Base-by-base conservation (phyloP, 2,797 vertebrate genomes). In the Lepus townsendii region DNA sequence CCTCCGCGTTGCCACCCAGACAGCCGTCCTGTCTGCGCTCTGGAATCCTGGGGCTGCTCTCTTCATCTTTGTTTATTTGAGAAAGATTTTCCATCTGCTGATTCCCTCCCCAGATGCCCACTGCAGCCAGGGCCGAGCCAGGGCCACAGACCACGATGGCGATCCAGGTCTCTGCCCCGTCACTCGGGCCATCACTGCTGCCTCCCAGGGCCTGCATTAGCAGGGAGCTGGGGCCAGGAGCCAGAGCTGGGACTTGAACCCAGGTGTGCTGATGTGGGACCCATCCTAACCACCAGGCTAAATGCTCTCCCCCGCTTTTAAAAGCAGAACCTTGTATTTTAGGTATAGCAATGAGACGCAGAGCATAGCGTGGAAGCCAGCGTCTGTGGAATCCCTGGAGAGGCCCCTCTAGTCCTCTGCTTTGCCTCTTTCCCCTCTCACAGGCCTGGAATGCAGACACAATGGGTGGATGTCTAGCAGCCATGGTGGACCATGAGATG, bases 301-400 rank as follows among this genome's bases (percentile, higher is more conserved):
- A 47, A 47, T 9, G 42, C 20, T 84, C 19, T 73, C 38, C 2
- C 90, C 47, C 27, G 90, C 80, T 91, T 69, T 50, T 42, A 63
- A 83, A 95, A 90, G 60, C 27, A 72, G n/a, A 94, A 35, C 17
- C 32, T 77, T 68, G 54, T 65, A 26, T 19, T 88, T 76, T 73
- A 88, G 22, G 26, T 26, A 52, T 73, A 32, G 20, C 50, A 90
- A 65, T 8, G 4, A 69, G 52, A 54, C 35, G 3, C 68, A 72
- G 17, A 72, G 50, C 68, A 62, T 2, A 35, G 62, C 75, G 35
- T 50, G 57, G 47, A 80, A 42, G 73, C 11, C 73, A 68, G 26
- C 79, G 84, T 76, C 82, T 35, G 77, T 38, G 79, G 66, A 38
- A 19, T 54, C 77, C 65, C 6, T n/a, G 54, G 71, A 84, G 92